These are phyloP conservation scores for Saturnia pavonia DNA, from an alignment of 2,888 invertebrate species.

Conservation along the genomic window DNA sequence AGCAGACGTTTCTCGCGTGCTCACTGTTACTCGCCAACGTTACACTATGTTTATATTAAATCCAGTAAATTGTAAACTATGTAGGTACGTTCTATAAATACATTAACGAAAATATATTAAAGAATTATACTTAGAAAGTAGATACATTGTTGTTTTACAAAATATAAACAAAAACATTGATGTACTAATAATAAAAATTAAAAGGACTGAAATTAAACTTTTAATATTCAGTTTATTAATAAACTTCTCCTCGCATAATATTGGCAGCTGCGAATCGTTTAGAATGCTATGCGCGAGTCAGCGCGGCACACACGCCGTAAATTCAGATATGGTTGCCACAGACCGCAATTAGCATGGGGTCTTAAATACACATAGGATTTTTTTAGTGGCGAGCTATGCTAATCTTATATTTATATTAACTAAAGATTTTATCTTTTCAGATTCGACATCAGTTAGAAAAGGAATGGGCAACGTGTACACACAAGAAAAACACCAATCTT, in stretches of 20 bases:
- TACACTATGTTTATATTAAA: slow-evolving; percentile 51
- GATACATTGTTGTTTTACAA: background rate
- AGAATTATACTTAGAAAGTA: background rate
- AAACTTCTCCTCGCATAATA: slow-evolving; percentile 47
- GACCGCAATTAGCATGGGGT: slow-evolving; percentile 73
- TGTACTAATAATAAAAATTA: background rate
- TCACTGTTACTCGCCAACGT: slow-evolving; percentile 50
- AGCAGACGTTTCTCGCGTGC: slow-evolving; percentile 54
- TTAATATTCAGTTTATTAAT: slow-evolving; percentile 38
- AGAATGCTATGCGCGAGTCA: slow-evolving; percentile 60
- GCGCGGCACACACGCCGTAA: slow-evolving; percentile 57
- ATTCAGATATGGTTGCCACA: slow-evolving; percentile 68
- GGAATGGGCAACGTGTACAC: slow-evolving; percentile 75
- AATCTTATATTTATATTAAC: slow-evolving; percentile 28
- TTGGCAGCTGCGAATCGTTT: slow-evolving; percentile 58
- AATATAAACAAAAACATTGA: background rate
- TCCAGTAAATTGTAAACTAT: slow-evolving; percentile 26
- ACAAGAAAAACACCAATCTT: slow-evolving; percentile 70
- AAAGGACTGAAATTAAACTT: slow-evolving; percentile 1
- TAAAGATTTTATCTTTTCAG: slow-evolving; percentile 59
- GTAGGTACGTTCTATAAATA: slow-evolving; percentile 12
- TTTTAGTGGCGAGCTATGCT: slow-evolving; percentile 45
- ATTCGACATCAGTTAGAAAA: slow-evolving; percentile 58
- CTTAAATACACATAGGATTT: slow-evolving; percentile 41
- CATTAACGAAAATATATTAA: background rate